Evolutionary conservation across 2,113 vertebrate genomes (phyloP).

Genomic region (Sclerurus mexicanus): DNA sequence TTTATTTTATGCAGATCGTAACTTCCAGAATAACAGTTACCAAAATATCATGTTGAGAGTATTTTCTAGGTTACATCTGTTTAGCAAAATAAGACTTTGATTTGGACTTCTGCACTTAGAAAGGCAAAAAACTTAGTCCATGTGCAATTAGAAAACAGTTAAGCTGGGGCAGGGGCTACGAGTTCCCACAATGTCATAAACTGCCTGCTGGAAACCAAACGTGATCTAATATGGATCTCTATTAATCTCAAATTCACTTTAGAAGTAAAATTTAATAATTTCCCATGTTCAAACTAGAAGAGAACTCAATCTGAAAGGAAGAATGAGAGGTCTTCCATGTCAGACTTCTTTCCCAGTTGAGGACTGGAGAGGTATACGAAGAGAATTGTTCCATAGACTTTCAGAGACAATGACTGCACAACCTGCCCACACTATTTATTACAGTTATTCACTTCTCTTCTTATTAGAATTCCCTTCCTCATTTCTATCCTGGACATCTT

Average conservation of each 20-base stretch:
- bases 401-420: not conserved
- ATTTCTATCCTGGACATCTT: not conserved
- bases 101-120: not conserved
- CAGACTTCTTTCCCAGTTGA: not conserved
- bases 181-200: not conserved
- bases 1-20: not conserved
- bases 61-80: not conserved
- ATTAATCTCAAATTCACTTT: not conserved
- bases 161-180: not conserved
- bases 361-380: not conserved
- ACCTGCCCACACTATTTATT: not conserved
- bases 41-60: not conserved
- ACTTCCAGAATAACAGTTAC: not conserved
- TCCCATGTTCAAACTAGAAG: not conserved
- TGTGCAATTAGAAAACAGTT: not conserved
- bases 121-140: not conserved
- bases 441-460: not conserved
- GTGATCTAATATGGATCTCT: not conserved
- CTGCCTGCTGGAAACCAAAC: not conserved
- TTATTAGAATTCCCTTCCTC: not conserved
- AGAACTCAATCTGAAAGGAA: not conserved
- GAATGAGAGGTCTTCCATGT: not conserved
- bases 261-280: not conserved
- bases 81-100: not conserved
- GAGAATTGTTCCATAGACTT: not conserved